Evolutionary conservation across 2,888 invertebrate genomes (phyloP), one percentile per base, ranked within the genome.

Genomic region (Griposia aprilina): DNA sequence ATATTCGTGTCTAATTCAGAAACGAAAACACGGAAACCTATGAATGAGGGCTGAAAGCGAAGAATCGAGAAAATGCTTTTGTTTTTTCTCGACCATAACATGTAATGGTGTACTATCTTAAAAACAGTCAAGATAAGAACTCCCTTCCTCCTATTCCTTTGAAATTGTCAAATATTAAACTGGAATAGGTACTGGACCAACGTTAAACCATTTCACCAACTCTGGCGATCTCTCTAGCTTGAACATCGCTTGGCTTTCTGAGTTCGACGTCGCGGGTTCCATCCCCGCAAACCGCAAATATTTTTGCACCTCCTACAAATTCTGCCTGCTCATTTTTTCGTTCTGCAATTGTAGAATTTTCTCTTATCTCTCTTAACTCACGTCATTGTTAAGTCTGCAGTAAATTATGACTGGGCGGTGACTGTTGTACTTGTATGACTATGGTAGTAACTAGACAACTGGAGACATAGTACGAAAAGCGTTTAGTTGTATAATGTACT

Each of bases 331-430:
- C 0, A 45, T 30, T 41, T 41, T 68, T 57, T 41, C 10, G 17
- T 50, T 4, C 26, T 4, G 17, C 48, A 20, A 4, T 13, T 30
- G 45, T 36, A 0, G 23, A 55, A 62, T 36, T 36, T 48, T 59
- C 48, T 50, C 26, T 30, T 41, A 66, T 71, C 23, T 63, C 11
- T 66, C 10, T 50, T 36, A 26, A 15, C 5, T 50, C 11, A 30
- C 30, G 30, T 36, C 55, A 63, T 81, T 69, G 62, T 74, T 63
- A 55, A 66, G 55, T 50, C 36, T 3, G 23, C 36, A 63, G 52
- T 65, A 36, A 72, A 13, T 72, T 81, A 81, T 65, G n/a, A 72
- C 52, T 36, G 65, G 68, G 82, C 69, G 76, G 63, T 41, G 17
- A 26, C 36, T 30, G 45, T 13, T n/a, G 36, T 48, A 57, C 45